Base-by-base conservation (phyloP, 2,797 vertebrate genomes). In the Eutrigla gurnardus region DNA sequence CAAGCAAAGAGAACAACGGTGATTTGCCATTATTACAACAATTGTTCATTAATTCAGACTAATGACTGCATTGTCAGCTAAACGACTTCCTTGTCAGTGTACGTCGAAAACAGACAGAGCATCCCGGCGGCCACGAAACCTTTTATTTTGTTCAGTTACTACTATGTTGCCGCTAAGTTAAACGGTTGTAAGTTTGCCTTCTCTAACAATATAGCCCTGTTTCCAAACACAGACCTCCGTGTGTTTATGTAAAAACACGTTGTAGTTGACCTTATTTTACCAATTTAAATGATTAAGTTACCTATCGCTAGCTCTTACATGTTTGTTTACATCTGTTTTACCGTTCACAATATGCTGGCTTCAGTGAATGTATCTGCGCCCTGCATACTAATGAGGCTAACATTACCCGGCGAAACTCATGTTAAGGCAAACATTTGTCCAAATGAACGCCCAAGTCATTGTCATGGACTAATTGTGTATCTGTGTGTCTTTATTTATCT, bases 1-100 rank as follows among this genome's bases (percentile, higher is more conserved):
- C 52, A 90, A 83, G 86, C 88, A 86, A 57, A 91, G 85, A 92
- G 88, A 93, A 84, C 92, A 93, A 91, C 94, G 92, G 90, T 93
- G 91, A 93, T 94, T 94, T 93, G 55, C 75, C 58, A 58, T 43
- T 73, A 81, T 78, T 77, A 85, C 43, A 72, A 49, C 52, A 80
- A 60, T 57, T 81, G 32, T 60, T 43, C 46, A 42, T 76, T 64
- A 18, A 83, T 77, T 58, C 5, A n/a, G 18, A 82, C 76, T 42
- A 64, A 77, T 70, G 18, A 1, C 65, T 33, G 37, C 9, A 12
- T 15, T 83, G 7, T 62, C 15, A 3, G 4, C 6, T 43, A 1
- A 40, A 59, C 1, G 49, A 6, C 7, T 4, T 32, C 1, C 4
- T 40, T 33, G 53, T 35, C 47, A 35, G 32, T 5, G 65, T n/a